Conservation (phyloP, 2,888 invertebrate genomes). For the Copidosoma aretas region DNA sequence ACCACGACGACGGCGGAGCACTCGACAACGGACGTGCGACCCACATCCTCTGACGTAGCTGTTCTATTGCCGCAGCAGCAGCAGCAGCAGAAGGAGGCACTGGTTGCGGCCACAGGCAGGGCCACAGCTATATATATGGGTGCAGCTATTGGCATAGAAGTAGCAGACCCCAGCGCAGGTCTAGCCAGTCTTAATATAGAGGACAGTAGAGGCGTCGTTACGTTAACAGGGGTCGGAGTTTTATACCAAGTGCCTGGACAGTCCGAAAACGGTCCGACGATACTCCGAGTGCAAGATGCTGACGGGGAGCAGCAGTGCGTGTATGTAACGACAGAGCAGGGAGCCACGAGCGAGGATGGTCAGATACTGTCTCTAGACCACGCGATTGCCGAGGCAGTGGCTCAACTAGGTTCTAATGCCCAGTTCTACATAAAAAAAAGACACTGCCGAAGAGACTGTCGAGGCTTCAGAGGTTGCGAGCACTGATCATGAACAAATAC, state of each 20-base stretch:
- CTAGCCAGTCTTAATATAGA: conserved; percentile 61
- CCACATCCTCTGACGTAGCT: not conserved
- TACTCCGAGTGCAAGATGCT: conserved; percentile 75
- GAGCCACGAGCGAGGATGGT: conserved; percentile 66
- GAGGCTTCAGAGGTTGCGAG: too few species aligned
- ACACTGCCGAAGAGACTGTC: conserved; percentile 5
- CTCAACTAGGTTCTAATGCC: conserved; percentile 67
- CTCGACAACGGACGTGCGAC: not conserved
- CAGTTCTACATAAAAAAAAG: conserved; percentile 62
- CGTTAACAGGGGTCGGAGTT: too few species aligned
- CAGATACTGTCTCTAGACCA: conserved; percentile 67
- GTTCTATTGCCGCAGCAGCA: not conserved
- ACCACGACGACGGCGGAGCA: not conserved
- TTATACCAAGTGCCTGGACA: too few species aligned
- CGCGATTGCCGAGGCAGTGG: too few species aligned
- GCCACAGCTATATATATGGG: too few species aligned
- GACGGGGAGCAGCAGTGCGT: conserved; percentile 81
- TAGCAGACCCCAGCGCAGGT: too few species aligned
- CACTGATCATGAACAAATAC: conserved; percentile 59
- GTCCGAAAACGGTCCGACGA: conserved; percentile 78
- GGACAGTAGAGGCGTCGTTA: conserved; percentile 69
- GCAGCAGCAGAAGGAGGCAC: too few species aligned
- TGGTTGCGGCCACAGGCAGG: conserved; percentile 6
- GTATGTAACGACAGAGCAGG: conserved; percentile 64
- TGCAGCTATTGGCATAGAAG: conserved; percentile 37